Conservation (phyloP, 2,797 vertebrate genomes). For the Lindbergichthys nudifrons region DNA sequence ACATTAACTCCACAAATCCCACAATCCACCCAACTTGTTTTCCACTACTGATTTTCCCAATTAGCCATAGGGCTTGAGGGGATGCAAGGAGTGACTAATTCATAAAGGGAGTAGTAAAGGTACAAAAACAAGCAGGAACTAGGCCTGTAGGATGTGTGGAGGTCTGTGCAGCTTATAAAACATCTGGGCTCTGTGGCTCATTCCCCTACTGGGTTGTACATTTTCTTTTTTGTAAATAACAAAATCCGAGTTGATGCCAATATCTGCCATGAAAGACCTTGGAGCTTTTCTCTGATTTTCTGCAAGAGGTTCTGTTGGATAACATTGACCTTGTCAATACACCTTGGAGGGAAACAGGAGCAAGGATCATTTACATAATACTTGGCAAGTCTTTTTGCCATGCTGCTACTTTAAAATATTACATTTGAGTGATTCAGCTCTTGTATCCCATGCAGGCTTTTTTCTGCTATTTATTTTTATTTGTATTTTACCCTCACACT, state of each 20-base stretch:
- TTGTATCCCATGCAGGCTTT: not conserved
- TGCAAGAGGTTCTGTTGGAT: not conserved
- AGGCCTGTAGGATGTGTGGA: conserved; percentile 37
- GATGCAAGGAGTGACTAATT: conserved; percentile 65
- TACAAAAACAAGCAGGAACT: conserved; percentile 40
- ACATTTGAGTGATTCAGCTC: not conserved
- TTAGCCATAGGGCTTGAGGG: conserved; percentile 43
- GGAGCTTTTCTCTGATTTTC: not conserved
- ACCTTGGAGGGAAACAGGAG: not conserved
- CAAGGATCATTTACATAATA: not conserved
- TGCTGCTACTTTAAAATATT: not conserved
- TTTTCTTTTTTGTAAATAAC: conserved; percentile 10
- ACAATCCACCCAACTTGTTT: conserved; percentile 31
- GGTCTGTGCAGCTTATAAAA: conserved; percentile 30
- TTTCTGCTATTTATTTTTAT: not conserved
- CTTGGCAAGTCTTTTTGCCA: not conserved
- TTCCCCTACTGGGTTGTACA: not conserved
- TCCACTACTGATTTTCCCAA: conserved; percentile 47
- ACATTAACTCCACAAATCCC: conserved; percentile 43
- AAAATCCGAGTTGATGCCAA: not conserved
- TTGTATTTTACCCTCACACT: not conserved
- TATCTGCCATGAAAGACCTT: not conserved
- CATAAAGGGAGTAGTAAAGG: conserved; percentile 38
- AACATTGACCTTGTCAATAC: conserved; percentile 17
- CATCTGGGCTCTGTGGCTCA: conserved; percentile 33